These are phyloP conservation scores for Acanthosepion esculentum DNA, from an alignment of 2,888 invertebrate species.

Conservation along the genomic window DNA sequence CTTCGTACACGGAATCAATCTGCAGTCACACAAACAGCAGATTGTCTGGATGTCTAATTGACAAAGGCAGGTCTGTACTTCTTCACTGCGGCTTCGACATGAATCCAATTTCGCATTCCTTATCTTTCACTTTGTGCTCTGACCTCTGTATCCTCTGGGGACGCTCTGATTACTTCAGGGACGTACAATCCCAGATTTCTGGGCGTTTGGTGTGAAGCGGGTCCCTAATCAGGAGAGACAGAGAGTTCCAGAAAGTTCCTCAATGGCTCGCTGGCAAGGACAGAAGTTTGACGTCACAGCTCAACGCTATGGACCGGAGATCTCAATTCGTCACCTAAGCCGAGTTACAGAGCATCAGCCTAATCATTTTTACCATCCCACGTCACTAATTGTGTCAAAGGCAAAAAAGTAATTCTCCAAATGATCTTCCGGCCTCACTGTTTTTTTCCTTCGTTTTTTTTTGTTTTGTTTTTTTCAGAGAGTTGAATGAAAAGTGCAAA, in stretches of 20 bases:
- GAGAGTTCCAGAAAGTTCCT: background rate
- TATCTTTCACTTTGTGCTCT: background rate
- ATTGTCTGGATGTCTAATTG: background rate
- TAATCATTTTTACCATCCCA: background rate
- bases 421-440: background rate
- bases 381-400: background rate
- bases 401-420: background rate
- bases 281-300: constrained; percentile 9
- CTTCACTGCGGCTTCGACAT: background rate
- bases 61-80: background rate
- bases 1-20: background rate
- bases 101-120: background rate
- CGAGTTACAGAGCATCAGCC: background rate
- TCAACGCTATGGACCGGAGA: background rate
- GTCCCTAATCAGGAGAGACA: background rate
- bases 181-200: background rate
- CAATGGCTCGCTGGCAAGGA: background rate
- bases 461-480: background rate
- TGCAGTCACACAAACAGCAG: background rate
- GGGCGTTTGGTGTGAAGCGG: constrained; percentile 9
- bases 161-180: constrained; percentile 13
- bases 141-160: background rate
- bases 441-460: background rate
- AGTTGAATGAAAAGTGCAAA: background rate
- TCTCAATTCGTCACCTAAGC: background rate